Evolutionary conservation across 53 echinoderm and acorn worm genomes (phyloP), one percentile per base, ranked within the genome.

Genomic region (Pentamera pediparva): DNA sequence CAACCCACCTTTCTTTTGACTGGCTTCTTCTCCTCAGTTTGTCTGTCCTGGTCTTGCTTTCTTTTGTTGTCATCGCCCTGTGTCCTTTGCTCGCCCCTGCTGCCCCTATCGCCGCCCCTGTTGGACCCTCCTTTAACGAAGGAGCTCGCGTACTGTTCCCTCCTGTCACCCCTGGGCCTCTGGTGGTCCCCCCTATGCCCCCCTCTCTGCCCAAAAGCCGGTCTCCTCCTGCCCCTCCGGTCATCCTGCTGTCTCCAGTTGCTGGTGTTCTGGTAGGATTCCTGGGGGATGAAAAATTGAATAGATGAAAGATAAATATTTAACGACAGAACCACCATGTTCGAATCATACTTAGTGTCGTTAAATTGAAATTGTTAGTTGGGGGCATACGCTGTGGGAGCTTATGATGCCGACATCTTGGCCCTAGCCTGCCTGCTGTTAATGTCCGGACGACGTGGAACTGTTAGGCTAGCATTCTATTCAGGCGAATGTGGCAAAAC

Each of bases 1-100:
- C 43, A 41, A 59, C 40, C 32, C 35, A 70, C 74, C 81, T 74
- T 81, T 40, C 25, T 31, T 59, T 67, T 79, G 12, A 50, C 4
- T 29, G 32, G 19, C 35, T 56, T 49, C 48, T 71, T 61, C 52
- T 12, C 15, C 19, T 31, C 45, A 32, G 75, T 76, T 17, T 64
- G 49, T 34, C 51, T 35, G 39, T 26, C 12, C 48, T 57, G 57
- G 18, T 41, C 3, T 54, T 70, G 50, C 62, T 63, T 36, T 52
- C 75, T 49, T 71, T 78, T 37, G 64, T 67, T 21, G 33, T 58
- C 59, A 3, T 25, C 18, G 37, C 35, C 45, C 22, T 70, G 32
- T 43, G 17, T n/a, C 10, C 13, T 38, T 40, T 59, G 40, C 26
- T 69, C 76, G 53, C 75, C 32, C 37, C 47, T 33, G 5, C 24